Base-by-base conservation (phyloP, 2,888 invertebrate species). In the Papilio gigon region DNA sequence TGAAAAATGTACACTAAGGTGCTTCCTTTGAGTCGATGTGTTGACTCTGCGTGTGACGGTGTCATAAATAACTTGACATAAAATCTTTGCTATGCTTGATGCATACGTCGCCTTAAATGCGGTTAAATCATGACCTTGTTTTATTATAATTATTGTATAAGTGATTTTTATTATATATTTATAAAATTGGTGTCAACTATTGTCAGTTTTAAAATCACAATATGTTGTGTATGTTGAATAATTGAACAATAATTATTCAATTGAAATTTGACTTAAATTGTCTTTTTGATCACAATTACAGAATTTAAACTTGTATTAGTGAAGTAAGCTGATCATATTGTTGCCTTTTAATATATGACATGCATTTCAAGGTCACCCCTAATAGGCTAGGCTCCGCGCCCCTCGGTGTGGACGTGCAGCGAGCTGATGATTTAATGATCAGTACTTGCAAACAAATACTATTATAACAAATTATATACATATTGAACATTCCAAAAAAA, bases 71-170 rank as follows among this genome's bases (percentile, higher is more conserved):
- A 30, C n/a, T 30, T 56, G 53, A 53, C 27, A 53, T 22, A n/a
- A 53, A 53, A 25, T 53, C 25, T 14, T 53, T 17, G 53, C 53
- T 27, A 9, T n/a, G 53, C 53, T 56, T 56, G 53, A 53, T n/a
- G 53, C 53, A 25, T 50, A 42, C n/a, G 25, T 37, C n/a, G 30
- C 9, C 30, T 56, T 30, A 30, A 17, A 30, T n/a, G 27, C 53
- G 25, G 53, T 27, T 27, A 27, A 25, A 53, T 53, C 14, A 53
- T 56, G 4, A n/a, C 6, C 8, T n/a, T n/a, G 25, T 25, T 17
- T 53, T 30, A 53, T 53, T 53, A 56, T 30, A 27, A 42, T 42
- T 5, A 5, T 11, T 56, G n/a, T 53, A 53, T 27, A 30, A 30
- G 30, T 17, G 17, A 56, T 30, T 14, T 56, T 56, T 17, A 30